A percentile compares a stretch with the other conserved stretches of the same genome.
phyloP scores from a whole-genome alignment of 1,140 invertebrate genomes.

The Epicauta chinensis region DNA sequence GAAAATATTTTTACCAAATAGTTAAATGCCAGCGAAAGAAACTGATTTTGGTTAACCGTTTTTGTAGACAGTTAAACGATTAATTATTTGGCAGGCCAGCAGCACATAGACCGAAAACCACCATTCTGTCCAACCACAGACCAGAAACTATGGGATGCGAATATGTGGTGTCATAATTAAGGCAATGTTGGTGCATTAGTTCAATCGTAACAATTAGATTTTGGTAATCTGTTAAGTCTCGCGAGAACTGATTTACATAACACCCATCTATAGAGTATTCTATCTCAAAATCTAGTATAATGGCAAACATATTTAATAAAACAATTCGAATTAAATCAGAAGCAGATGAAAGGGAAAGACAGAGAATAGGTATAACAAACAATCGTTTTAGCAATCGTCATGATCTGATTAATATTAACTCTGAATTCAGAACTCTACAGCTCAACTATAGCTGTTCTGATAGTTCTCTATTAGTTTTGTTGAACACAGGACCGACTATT shows the following conservation, averaged over 20 bases:
- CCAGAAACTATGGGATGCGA: no score
- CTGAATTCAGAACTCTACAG: no score
- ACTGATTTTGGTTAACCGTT: no score
- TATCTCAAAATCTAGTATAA: not conserved
- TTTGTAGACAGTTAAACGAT: no score
- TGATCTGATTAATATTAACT: no score
- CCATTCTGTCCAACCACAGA: not conserved
- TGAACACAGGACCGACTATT: slow-evolving; percentile 11
- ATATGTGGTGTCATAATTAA: not conserved
- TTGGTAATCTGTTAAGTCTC: slow-evolving; percentile 8
- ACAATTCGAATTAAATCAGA: not conserved
- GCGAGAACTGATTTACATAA: slow-evolving; percentile 8
- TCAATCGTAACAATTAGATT: slow-evolving; percentile 14
- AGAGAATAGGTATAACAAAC: no score
- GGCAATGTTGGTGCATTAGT: slow-evolving; percentile 4
- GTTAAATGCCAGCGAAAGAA: no score
- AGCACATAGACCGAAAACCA: not conserved
- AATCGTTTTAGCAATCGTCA: no score
- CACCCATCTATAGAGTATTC: slow-evolving; percentile 1
- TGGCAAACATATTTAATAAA: slow-evolving; percentile 11
- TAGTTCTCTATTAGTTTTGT: slow-evolving; percentile 13
- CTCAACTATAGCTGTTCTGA: not conserved
- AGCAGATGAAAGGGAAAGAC: no score
- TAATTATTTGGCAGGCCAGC: no score
- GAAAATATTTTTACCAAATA: no score